phyloP scores from a whole-genome alignment of 2,113 vertebrate species.

The Triplophysa siluroides region DNA sequence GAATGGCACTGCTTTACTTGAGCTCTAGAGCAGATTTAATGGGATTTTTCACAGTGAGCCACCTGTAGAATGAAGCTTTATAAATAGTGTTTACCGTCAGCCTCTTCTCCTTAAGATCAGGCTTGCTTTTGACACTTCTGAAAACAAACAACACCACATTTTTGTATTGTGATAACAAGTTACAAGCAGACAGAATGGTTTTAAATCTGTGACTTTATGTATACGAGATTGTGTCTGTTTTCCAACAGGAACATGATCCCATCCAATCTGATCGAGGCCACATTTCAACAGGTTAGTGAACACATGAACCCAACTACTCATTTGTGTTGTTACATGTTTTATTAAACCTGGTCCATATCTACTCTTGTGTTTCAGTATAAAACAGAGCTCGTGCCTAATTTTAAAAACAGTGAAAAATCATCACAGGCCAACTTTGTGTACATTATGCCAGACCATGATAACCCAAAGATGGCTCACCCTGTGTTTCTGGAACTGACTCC shows the following conservation, averaged over 20 bases:
- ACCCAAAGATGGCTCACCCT: slow-evolving; percentile 69
- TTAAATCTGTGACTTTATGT: neutral
- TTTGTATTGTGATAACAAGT: neutral
- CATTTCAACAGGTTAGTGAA: slow-evolving; percentile 82
- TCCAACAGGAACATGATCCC: slow-evolving; percentile 87
- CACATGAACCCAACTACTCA: neutral
- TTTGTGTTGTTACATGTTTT: neutral
- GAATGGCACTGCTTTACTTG: slow-evolving; percentile 43
- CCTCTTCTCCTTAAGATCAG: neutral
- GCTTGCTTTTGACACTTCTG: no score
- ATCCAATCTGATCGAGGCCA: slow-evolving; percentile 85
- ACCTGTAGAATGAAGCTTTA: slow-evolving; percentile 2
- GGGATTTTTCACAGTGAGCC: slow-evolving; percentile 14
- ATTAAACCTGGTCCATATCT: neutral
- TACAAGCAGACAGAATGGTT: neutral
- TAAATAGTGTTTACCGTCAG: slow-evolving; percentile 19
- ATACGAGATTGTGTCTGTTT: slow-evolving; percentile 26
- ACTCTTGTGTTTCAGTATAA: slow-evolving; percentile 74
- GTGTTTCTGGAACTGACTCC: slow-evolving; percentile 84
- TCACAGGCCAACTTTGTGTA: slow-evolving; percentile 80
- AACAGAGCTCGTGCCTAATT: slow-evolving; percentile 77
- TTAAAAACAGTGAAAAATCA: slow-evolving; percentile 63
- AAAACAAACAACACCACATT: neutral
- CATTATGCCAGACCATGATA: slow-evolving; percentile 75
- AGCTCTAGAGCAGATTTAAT: slow-evolving; percentile 53